Evolutionary conservation across 2,888 invertebrate genomes (phyloP).

Genomic region (Syrphus vitripennis): DNA sequence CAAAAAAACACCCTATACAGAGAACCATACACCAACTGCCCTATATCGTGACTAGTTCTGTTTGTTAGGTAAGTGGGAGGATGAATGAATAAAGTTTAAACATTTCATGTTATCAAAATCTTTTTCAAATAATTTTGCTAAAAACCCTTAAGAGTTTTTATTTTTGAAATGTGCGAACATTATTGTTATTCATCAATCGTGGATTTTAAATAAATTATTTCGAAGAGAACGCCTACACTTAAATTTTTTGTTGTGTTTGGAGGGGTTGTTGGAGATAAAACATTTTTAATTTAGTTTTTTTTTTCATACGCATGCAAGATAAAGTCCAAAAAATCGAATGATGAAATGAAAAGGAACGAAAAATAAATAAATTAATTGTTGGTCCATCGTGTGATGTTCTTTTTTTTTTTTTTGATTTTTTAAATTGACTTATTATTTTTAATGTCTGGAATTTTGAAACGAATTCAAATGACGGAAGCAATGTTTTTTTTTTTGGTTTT

Average conservation of each 20-base stretch:
- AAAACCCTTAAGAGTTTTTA: neutral
- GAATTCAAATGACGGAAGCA: slow-evolving; percentile 8
- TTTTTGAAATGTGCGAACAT: neutral
- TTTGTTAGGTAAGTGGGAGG: neutral
- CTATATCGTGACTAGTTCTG: slow-evolving; percentile 15
- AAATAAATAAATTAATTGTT: neutral
- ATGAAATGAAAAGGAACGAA: neutral
- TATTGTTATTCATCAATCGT: neutral
- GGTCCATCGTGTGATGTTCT: slow-evolving; percentile 18
- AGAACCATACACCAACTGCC: neutral
- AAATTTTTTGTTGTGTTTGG: neutral
- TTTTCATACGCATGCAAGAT: neutral
- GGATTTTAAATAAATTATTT: neutral
- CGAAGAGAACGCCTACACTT: neutral
- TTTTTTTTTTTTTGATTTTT: too few relatives aligned
- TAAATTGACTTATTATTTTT: slow-evolving; percentile 29
- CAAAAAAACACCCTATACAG: neutral
- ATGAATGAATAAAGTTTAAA: slow-evolving; percentile 41
- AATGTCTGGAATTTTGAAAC: slow-evolving; percentile 5
- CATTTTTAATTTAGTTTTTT: neutral
- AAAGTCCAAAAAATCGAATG: neutral
- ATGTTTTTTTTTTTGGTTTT: neutral
- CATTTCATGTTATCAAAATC: slow-evolving; percentile 20
- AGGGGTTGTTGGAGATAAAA: neutral
- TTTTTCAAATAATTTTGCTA: slow-evolving; percentile 15